Evolutionary conservation across 2,113 vertebrate genomes (phyloP).

Genomic region (Rhinolophus ferrumequinum): DNA sequence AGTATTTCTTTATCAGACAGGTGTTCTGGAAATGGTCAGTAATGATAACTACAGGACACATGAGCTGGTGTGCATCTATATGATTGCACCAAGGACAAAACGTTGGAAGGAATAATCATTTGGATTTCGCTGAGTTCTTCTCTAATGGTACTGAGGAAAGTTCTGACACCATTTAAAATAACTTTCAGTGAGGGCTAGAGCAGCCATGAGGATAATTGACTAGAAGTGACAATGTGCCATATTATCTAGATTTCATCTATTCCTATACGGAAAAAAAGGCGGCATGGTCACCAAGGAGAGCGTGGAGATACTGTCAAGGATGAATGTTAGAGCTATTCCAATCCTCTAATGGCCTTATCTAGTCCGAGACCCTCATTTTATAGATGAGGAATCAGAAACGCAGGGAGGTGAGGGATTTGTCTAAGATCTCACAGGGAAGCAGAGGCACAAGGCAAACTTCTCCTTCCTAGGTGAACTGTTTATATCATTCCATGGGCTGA

Average conservation of each 20-base stretch:
- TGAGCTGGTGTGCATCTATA: background rate
- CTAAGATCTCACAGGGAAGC: background rate
- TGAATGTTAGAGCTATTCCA: background rate
- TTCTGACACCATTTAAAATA: slow-evolving; percentile 22
- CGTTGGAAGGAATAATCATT: background rate
- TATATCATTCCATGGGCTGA: background rate
- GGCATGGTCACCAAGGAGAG: background rate
- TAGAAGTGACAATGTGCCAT: background rate
- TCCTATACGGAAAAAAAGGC: background rate
- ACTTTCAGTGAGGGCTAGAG: background rate
- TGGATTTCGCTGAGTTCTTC: slow-evolving; percentile 17
- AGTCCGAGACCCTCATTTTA: background rate
- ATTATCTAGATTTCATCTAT: background rate
- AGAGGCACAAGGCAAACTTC: background rate
- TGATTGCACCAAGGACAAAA: background rate
- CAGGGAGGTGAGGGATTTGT: background rate
- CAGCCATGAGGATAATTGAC: background rate
- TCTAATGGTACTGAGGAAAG: background rate
- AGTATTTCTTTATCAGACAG: background rate
- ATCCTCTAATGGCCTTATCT: background rate
- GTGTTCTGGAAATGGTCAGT: background rate
- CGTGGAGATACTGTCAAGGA: background rate
- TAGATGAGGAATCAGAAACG: background rate
- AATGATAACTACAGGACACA: background rate
- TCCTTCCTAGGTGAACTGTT: background rate